Evolutionary conservation across 2,888 invertebrate genomes (phyloP).

Genomic region (Amorpha juglandis): DNA sequence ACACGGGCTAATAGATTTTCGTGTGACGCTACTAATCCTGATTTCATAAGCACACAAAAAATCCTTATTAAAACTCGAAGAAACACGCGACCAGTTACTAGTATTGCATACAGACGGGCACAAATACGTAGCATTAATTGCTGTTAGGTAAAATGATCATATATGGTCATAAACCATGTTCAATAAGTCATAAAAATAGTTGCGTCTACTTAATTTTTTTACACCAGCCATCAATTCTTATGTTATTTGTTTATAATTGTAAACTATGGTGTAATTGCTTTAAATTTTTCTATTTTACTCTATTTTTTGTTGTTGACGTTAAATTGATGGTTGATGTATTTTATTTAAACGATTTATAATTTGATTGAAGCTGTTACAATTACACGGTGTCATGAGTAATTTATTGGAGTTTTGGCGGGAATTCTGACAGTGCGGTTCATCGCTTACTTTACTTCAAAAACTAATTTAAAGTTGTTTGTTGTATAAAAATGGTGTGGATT

Average conservation of each 20-base stretch:
- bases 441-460: too few relatives aligned
- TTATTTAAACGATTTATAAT: background rate
- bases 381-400: background rate
- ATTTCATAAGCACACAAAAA: too few relatives aligned
- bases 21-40: too few relatives aligned
- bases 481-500: too few relatives aligned
- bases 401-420: background rate
- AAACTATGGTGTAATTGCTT: background rate
- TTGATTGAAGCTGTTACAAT: background rate
- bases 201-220: background rate
- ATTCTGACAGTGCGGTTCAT: too few relatives aligned
- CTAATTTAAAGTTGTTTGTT: too few relatives aligned
- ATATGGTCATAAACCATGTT: conserved; percentile 16
- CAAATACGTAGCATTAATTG: background rate
- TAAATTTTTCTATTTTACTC: conserved; percentile 1
- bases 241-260: conserved; percentile 17
- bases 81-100: background rate
- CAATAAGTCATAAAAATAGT: conserved; percentile 16
- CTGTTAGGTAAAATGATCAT: background rate
- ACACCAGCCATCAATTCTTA: background rate
- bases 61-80: too few relatives aligned
- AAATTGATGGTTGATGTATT: background rate
- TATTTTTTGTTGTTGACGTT: background rate
- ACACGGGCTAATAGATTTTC: too few relatives aligned
- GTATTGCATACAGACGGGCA: background rate